These are phyloP conservation scores for Catocala nupta DNA, from an alignment of 2,888 invertebrate genomes.

Conservation along the genomic window DNA sequence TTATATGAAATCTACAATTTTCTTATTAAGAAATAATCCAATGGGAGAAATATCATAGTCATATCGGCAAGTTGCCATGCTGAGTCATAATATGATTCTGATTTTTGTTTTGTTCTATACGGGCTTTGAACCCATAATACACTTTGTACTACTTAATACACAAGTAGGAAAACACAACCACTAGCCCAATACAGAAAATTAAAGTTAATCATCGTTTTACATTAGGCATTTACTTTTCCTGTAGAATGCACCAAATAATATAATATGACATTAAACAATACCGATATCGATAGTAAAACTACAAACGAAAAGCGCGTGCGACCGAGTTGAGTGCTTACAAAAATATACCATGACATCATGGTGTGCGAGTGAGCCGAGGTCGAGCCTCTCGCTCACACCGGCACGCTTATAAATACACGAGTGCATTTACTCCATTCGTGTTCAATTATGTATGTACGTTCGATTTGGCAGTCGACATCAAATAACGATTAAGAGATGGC, in stretches of 20 bases:
- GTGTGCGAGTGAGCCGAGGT: constrained; percentile 73
- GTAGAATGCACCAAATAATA: constrained; percentile 16
- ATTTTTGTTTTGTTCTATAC: too few species aligned
- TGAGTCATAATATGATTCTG: too few species aligned
- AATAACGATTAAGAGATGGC: constrained; percentile 48
- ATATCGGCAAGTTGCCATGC: too few species aligned
- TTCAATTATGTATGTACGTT: constrained; percentile 61
- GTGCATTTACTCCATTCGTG: constrained; percentile 79
- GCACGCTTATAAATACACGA: constrained; percentile 73
- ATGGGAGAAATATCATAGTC: too few species aligned
- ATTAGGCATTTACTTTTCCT: background rate
- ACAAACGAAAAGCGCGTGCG: constrained; percentile 75
- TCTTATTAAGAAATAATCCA: too few species aligned
- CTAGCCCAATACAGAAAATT: too few species aligned
- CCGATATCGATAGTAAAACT: constrained; percentile 71
- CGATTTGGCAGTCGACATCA: constrained; percentile 55
- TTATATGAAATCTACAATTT: too few species aligned
- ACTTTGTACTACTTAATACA: too few species aligned
- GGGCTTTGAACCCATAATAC: too few species aligned
- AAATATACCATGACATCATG: constrained; percentile 87
- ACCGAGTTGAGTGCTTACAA: constrained; percentile 76
- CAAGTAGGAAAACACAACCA: too few species aligned
- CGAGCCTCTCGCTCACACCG: constrained; percentile 58
- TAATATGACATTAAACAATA: constrained; percentile 58
- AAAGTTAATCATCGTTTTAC: too few species aligned